Evolutionary conservation across 92 coral and sea anemone species (phyloP).

Genomic region (Parazoanthus swiftii): DNA sequence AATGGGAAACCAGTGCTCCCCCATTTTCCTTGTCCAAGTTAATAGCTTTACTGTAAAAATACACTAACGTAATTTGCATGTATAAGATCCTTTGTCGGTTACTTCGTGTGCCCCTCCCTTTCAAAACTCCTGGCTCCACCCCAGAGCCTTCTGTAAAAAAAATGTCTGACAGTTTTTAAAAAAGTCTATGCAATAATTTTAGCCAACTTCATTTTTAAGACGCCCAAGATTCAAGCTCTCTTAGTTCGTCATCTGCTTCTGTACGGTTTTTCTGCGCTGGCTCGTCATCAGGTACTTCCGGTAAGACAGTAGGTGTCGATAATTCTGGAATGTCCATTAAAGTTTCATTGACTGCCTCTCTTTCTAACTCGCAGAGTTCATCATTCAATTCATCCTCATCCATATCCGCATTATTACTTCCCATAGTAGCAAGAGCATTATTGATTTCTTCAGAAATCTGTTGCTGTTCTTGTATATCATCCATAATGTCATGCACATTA

Average conservation of each 20-base stretch:
- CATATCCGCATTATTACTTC: slow-evolving; percentile 47
- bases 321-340: slow-evolving; percentile 49
- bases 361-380: slow-evolving; percentile 68
- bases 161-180: not conserved
- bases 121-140: too few species aligned
- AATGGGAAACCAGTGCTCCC: too few species aligned
- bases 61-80: too few species aligned
- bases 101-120: too few species aligned
- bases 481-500: slow-evolving; percentile 78
- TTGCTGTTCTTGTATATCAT: slow-evolving; percentile 76
- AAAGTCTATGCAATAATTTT: not conserved
- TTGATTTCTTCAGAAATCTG: slow-evolving; percentile 74
- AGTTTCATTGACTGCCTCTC: slow-evolving; percentile 49
- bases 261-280: slow-evolving; percentile 20
- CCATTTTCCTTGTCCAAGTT: too few species aligned
- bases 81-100: too few species aligned
- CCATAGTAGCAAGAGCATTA: slow-evolving; percentile 66
- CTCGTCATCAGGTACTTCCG: slow-evolving; percentile 65
- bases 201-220: slow-evolving; percentile 4
- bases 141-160: not conserved
- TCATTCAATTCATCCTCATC: slow-evolving; percentile 60
- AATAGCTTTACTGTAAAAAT: too few species aligned
- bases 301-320: slow-evolving; percentile 42
- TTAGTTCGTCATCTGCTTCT: slow-evolving; percentile 57
- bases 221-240: slow-evolving; percentile 73